Percentiles rank a stretch among this genome's conserved stretches.
Evolutionary conservation across 2,797 vertebrate genomes (phyloP).

Genomic region (Arctocebus calabarensis): DNA sequence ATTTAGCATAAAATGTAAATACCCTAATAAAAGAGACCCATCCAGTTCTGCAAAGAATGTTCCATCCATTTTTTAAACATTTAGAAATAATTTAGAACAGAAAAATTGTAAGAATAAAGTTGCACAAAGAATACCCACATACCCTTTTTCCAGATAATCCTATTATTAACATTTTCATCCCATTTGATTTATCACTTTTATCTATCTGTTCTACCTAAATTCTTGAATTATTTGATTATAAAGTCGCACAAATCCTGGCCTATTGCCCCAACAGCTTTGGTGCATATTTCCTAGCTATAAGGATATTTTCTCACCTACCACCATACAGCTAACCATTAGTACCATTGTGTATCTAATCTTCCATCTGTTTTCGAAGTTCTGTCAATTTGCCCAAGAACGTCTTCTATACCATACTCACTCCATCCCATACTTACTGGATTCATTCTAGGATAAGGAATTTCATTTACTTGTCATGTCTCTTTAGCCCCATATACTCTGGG

Average conservation of each 20-base stretch:
- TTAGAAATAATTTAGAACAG: slow-evolving; percentile 39
- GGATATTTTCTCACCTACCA: background rate
- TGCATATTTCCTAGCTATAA: background rate
- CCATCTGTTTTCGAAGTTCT: slow-evolving; percentile 31
- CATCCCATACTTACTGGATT: background rate
- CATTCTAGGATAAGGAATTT: background rate
- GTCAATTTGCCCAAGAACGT: background rate
- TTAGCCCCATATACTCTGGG: background rate
- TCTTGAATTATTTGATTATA: background rate
- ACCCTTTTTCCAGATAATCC: background rate
- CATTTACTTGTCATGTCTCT: background rate
- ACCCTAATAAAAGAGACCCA: background rate
- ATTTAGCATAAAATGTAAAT: slow-evolving; percentile 32
- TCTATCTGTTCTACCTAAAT: slow-evolving; percentile 1
- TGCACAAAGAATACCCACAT: background rate
- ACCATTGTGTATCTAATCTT: background rate
- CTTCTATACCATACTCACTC: background rate
- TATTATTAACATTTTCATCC: background rate
- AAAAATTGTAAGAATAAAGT: slow-evolving; percentile 17
- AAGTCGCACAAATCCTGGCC: background rate
- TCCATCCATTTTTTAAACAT: background rate
- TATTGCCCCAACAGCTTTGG: background rate
- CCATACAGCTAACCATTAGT: background rate
- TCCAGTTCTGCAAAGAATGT: background rate
- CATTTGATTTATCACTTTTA: background rate